Evolutionary conservation across 2,888 invertebrate genomes (phyloP).

Genomic region (Thalpophila matura): DNA sequence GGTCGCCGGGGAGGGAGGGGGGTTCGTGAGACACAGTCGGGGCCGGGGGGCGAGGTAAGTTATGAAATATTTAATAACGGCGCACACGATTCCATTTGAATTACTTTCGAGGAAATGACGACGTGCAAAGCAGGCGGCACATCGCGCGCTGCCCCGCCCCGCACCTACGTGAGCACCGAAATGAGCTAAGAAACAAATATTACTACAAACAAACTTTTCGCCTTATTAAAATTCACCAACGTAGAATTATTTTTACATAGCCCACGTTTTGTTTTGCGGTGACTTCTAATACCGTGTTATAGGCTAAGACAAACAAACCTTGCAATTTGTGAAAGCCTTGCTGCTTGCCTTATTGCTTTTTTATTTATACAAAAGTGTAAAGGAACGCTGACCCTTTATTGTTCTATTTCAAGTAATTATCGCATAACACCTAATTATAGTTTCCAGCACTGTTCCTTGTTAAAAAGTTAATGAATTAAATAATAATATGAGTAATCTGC

Average conservation of each 20-base stretch:
- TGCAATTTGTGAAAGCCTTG: constrained; percentile 27
- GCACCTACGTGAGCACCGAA: constrained; percentile 68
- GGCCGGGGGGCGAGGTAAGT: constrained; percentile 82
- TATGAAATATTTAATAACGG: constrained; percentile 91
- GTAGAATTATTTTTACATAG: constrained; percentile 59
- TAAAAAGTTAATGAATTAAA: constrained; percentile 45
- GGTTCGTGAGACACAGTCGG: constrained; percentile 69
- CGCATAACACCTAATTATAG: constrained; percentile 5
- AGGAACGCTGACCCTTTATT: no score
- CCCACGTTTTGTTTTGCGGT: constrained; percentile 47
- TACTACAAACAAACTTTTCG: constrained; percentile 78
- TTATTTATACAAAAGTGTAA: not conserved
- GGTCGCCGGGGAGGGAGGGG: constrained; percentile 82
- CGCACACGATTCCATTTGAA: constrained; percentile 91
- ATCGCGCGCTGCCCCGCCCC: constrained; percentile 71
- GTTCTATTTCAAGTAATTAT: constrained; percentile 38
- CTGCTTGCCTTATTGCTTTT: constrained; percentile 22
- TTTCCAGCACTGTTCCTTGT: not conserved
- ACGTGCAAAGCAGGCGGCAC: constrained; percentile 82
- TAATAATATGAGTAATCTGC: constrained; percentile 52
- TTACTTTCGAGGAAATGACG: constrained; percentile 91
- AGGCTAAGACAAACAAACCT: constrained; percentile 17
- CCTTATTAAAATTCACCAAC: constrained; percentile 75
- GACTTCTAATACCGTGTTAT: constrained; percentile 13
- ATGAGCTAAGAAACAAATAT: constrained; percentile 79